phyloP scores from a whole-genome alignment of 2,113 vertebrate species.

The Motacilla alba region DNA sequence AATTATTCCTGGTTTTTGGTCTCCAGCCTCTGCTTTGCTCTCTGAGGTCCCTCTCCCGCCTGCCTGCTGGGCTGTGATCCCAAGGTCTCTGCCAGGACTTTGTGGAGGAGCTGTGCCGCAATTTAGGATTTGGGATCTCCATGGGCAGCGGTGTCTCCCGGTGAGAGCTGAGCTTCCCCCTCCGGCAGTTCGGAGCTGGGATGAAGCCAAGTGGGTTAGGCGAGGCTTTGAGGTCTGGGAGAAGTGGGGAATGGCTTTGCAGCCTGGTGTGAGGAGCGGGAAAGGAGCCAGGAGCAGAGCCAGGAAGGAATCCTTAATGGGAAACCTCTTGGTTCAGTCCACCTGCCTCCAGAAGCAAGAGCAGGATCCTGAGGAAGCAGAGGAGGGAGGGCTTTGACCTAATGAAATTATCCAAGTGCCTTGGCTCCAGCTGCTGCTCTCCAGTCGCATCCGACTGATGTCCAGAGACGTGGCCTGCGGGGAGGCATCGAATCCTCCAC shows the following conservation, averaged over 20 bases:
- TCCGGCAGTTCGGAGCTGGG: background rate
- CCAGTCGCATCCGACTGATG: background rate
- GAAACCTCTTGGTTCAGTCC: background rate
- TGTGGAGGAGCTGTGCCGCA: background rate
- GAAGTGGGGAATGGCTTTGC: background rate
- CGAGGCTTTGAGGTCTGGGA: background rate
- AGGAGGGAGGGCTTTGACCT: background rate
- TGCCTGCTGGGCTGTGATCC: background rate
- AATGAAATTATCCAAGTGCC: background rate
- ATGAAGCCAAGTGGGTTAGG: constrained; percentile 19
- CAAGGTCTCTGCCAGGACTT: background rate
- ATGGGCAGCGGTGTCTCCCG: background rate
- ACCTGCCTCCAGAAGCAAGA: background rate
- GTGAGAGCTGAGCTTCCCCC: background rate
- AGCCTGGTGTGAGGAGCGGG: background rate
- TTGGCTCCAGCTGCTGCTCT: background rate
- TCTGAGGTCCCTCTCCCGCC: background rate
- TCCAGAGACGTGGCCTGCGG: fast-evolving
- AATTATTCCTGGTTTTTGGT: background rate
- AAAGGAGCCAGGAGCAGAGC: background rate
- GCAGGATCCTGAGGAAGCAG: background rate
- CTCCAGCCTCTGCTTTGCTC: background rate
- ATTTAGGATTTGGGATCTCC: background rate
- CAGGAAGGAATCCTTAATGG: background rate
- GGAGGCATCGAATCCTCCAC: background rate